Evolutionary conservation across 2,113 vertebrate species (phyloP).

Genomic region (Mus spicilegus): DNA sequence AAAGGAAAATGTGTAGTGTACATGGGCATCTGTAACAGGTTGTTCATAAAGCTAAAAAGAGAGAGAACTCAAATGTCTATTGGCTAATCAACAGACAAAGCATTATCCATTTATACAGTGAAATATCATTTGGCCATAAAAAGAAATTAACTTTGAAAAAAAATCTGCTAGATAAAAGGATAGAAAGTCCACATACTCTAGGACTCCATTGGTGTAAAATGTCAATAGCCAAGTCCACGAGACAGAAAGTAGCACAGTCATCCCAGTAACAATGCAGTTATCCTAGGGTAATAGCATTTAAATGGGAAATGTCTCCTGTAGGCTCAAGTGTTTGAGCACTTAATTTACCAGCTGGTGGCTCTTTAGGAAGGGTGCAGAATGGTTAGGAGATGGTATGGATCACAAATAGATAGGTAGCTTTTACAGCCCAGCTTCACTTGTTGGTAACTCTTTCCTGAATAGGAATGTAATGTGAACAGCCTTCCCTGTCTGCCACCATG

Average conservation of each 20-base stretch:
- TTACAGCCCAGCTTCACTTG: background rate
- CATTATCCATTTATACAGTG: background rate
- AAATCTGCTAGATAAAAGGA: slow-evolving; percentile 25
- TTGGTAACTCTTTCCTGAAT: background rate
- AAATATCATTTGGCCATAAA: slow-evolving; percentile 22
- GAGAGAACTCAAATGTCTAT: background rate
- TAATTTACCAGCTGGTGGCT: background rate
- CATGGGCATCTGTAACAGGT: background rate
- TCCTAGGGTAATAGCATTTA: background rate
- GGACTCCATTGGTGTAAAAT: background rate
- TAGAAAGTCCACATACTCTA: background rate
- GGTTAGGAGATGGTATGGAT: background rate
- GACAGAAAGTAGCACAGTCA: background rate
- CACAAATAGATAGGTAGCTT: background rate
- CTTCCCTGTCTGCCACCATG: background rate
- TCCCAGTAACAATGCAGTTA: background rate
- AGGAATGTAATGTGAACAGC: background rate
- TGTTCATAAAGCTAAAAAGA: background rate
- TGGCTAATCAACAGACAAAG: background rate
- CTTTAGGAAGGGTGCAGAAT: background rate
- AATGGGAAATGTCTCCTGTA: background rate
- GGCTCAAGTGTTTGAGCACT: background rate
- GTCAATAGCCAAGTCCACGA: background rate
- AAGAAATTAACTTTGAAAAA: background rate
- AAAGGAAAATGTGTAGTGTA: background rate